These are phyloP conservation scores for Epinotia bilunana DNA, from an alignment of 2,888 invertebrate species.

Conservation along the genomic window DNA sequence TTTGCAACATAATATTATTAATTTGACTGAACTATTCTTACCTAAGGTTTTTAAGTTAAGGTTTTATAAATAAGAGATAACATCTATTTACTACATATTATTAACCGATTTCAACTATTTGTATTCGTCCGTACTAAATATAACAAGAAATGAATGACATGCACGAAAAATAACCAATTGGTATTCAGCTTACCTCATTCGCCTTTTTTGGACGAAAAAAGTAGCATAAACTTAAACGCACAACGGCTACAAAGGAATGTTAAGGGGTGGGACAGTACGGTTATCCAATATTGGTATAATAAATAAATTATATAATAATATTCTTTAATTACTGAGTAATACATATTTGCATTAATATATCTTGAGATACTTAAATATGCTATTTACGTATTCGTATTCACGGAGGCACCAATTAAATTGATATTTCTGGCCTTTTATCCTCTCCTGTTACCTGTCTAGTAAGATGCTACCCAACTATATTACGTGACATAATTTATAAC, in stretches of 20 bases:
- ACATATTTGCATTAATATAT: background rate
- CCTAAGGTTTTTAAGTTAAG: too few relatives aligned
- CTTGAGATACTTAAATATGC: background rate
- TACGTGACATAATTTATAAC: background rate
- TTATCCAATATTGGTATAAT: background rate
- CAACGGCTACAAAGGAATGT: constrained; percentile 18
- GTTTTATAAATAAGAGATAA: background rate
- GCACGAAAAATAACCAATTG: constrained; percentile 28
- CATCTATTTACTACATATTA: background rate
- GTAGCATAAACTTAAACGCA: constrained; percentile 9
- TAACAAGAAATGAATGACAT: background rate
- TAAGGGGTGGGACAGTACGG: constrained; percentile 22
- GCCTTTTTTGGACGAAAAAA: constrained; percentile 34
- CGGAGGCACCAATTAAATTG: background rate
- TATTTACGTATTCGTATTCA: background rate
- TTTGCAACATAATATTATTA: too few relatives aligned
- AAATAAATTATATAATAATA: too few relatives aligned
- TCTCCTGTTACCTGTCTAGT: background rate
- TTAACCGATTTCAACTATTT: background rate
- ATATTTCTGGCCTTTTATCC: background rate
- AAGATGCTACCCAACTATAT: background rate
- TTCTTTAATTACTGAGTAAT: background rate
- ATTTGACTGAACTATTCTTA: too few relatives aligned
- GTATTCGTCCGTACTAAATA: background rate
- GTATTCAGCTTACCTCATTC: constrained; percentile 29